Conservation (phyloP, 2,888 invertebrate genomes). For the Clostera curtula region DNA sequence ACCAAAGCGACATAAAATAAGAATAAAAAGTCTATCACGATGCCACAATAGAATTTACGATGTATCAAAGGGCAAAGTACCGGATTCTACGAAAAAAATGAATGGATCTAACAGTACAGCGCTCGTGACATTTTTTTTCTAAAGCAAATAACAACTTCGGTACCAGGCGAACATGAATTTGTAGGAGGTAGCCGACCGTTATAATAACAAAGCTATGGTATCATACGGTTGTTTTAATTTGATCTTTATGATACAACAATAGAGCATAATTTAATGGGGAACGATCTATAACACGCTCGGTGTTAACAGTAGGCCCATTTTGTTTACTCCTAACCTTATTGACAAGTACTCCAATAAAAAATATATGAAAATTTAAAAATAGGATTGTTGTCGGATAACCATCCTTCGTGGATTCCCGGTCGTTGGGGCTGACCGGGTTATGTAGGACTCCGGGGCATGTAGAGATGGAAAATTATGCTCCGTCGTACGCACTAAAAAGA, state of each 20-base stretch:
- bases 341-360: too few species aligned
- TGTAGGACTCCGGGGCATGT: too few species aligned
- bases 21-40: not conserved
- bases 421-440: too few species aligned
- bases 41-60: not conserved
- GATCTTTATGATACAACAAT: constrained; percentile 1
- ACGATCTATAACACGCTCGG: too few species aligned
- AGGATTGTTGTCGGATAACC: too few species aligned
- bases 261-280: constrained; percentile 1
- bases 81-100: constrained; percentile 14
- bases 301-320: too few species aligned
- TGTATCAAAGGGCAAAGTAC: constrained; percentile 11
- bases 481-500: too few species aligned
- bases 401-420: too few species aligned
- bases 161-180: constrained; percentile 49
- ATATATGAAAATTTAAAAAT: too few species aligned
- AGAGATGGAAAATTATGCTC: too few species aligned
- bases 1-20: too few species aligned
- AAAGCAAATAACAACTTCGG: constrained; percentile 37
- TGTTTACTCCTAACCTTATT: too few species aligned
- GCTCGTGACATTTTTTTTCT: constrained; percentile 32
- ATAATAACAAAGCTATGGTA: constrained; percentile 14
- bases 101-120: constrained; percentile 22
- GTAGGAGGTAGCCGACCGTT: constrained; percentile 53
- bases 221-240: constrained; percentile 5